A percentile compares a stretch with the other conserved stretches of the same genome.
These are phyloP conservation scores for Terrapene triunguis DNA, from an alignment of 2,113 vertebrate species.

Conservation along the genomic window DNA sequence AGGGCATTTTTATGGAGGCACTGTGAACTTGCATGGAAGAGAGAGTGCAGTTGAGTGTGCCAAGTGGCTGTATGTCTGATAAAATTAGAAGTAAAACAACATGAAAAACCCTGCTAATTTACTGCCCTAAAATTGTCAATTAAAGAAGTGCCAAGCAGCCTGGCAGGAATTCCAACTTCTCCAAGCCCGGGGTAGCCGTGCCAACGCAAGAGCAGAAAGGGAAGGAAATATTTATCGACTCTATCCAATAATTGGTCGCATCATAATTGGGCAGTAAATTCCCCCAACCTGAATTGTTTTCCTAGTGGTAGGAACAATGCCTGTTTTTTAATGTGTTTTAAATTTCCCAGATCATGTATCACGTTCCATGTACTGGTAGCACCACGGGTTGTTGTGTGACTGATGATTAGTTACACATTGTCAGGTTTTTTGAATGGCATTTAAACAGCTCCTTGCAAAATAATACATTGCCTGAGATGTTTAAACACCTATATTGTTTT, in stretches of 20 bases:
- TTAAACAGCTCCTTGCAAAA: not conserved
- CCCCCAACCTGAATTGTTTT: constrained; percentile 27
- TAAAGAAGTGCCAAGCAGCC: constrained; percentile 67
- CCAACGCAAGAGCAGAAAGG: constrained; percentile 42
- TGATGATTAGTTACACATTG: not conserved
- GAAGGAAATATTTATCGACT: constrained; percentile 64
- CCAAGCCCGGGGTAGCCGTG: constrained; percentile 52
- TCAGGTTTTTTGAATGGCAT: not conserved
- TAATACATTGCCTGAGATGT: not conserved
- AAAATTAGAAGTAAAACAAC: constrained; percentile 74
- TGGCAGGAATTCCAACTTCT: constrained; percentile 65
- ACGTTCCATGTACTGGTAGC: not conserved
- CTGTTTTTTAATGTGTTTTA: not conserved
- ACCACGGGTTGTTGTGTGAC: not conserved
- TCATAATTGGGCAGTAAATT: constrained; percentile 55
- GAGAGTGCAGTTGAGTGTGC: constrained; percentile 14
- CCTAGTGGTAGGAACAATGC: not conserved
- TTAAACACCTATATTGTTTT: not conserved
- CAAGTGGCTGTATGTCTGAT: constrained; percentile 55
- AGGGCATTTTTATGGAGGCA: constrained; percentile 48
- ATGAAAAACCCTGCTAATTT: constrained; percentile 72
- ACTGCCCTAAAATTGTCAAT: constrained; percentile 71
- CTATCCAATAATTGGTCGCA: constrained; percentile 37
- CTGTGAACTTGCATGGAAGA: constrained; percentile 55
- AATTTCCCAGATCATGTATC: not conserved